Base-by-base conservation (phyloP, 2,888 invertebrate species). In the Lottia scabra region DNA sequence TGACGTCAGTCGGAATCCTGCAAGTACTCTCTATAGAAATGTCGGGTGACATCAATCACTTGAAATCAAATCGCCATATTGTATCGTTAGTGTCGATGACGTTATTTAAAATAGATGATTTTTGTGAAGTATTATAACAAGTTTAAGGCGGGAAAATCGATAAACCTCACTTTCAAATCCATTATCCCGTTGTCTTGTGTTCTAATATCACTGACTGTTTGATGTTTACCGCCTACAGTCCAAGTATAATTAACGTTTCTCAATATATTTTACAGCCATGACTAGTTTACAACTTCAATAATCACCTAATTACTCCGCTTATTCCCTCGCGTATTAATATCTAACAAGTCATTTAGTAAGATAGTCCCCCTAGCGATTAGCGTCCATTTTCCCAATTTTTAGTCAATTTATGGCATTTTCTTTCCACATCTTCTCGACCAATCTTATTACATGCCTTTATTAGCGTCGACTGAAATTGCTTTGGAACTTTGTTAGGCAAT, bases 401-500 rank as follows among this genome's bases (percentile, higher is more conserved):
- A 23, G 56, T 56, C 56, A 56, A 23, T 56, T 56, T 13, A 56
- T 56, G 15, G 19, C 19, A 23, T 23, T 56, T 56, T 56, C 19
- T 56, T 12, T 23, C 23, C 38, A 38, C 38, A 38, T 8, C 56
- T 19, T 10, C 23, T 56, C 19, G 23, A 12, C 56, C 19, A 56
- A 23, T 23, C 56, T 1, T 19, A 23, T 19, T 56, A 23, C 23
- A 56, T 56, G 56, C 23, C 56, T 19, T 23, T 56, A 56, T 56
- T 56, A 56, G 56, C 56, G 56, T 23, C 56, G 19, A 8, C 19
- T 23, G 23, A 23, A 56, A 56, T 56, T 56, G 56, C 56, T 56
- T 56, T 56, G 23, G 23, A 56, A 56, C 56, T 23, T 56, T 56
- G 56, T 56, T 56, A 23, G 56, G 56, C 56, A 56, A 56, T 56